Evolutionary conservation across 2,113 vertebrate species (phyloP), one percentile per base, ranked within the genome.

Genomic region (Phyllostomus discolor): DNA sequence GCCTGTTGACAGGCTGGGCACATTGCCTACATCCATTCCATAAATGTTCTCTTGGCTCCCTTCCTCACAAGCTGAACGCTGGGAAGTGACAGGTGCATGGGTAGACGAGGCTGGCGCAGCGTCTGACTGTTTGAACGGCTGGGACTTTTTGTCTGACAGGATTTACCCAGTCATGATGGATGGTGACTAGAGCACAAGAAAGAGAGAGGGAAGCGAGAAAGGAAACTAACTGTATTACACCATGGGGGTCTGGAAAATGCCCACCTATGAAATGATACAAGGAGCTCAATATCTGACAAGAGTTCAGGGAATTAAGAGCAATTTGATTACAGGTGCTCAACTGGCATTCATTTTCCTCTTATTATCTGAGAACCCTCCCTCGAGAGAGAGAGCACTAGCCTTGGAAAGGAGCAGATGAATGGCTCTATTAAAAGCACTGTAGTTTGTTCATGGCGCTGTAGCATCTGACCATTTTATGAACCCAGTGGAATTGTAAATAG

Each of bases 311-410:
- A 98, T 98, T 98, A 98, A 98, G 97, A 97, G 82, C 98, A 98
- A 98, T 98, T 98, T 98, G 97, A 98, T 98, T 98, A 98, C 97
- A 98, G 97, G 97, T 98, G 97, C 96, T 98, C 97, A 97, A 97
- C 97, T 80, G 97, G 88, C 97, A 97, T 98, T 98, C 97, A 98
- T 98, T 98, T 98, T 97, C 98, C 98, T 98, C 97, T 97, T 98
- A 98, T 98, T 98, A 98, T 98, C 93, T 92, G 94, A 97, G 97
- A 98, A 97, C 92, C 86, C 35, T 98, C 98, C 97, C 97, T 88
- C 15, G 98, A 97, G 98, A 98, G 98, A 98, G 91, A 90, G 91
- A 88, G 88, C 50, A 69, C 79, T 98, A 98, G 97, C 98, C 97
- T 98, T 98, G 97, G 97, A 96, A 97, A 98, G 98, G 76, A 98